Conservation (phyloP, 2,113 vertebrate genomes). For the Cyprinodon brontotheroides region DNA sequence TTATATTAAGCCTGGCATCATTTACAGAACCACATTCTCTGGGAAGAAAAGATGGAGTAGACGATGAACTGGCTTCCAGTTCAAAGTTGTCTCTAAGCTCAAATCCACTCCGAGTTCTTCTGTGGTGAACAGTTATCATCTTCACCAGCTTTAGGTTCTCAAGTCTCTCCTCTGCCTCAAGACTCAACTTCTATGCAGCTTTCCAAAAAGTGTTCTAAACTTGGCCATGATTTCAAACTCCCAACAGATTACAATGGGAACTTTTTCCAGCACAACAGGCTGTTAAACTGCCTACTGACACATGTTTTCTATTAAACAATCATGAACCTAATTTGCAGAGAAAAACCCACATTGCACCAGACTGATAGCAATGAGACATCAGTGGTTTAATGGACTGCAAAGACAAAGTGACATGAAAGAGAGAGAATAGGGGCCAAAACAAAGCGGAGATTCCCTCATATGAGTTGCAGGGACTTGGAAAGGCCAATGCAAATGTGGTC, state of each 20-base stretch:
- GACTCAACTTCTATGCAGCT: slow-evolving; percentile 17
- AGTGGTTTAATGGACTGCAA: slow-evolving; percentile 25
- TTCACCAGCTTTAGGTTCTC: slow-evolving; percentile 28
- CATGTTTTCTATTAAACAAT: slow-evolving; percentile 15
- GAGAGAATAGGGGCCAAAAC: slow-evolving; percentile 21
- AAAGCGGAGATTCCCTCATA: slow-evolving; percentile 12
- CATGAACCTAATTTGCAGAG: slow-evolving; percentile 9
- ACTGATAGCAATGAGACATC: slow-evolving; percentile 24
- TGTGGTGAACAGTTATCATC: slow-evolving; percentile 42
- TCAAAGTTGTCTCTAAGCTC: slow-evolving; percentile 54
- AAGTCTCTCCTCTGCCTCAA: slow-evolving; percentile 11
- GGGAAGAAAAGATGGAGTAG: slow-evolving; percentile 57
- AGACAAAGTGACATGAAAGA: slow-evolving; percentile 12
- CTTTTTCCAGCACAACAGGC: slow-evolving; percentile 8
- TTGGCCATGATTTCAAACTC: slow-evolving; percentile 12
- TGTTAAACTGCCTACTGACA: slow-evolving; percentile 3
- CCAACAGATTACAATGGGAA: slow-evolving; percentile 22
- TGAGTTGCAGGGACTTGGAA: slow-evolving; percentile 18
- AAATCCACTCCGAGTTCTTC: slow-evolving; percentile 51
- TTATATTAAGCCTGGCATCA: slow-evolving; percentile 57
- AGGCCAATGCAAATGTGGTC: slow-evolving; percentile 33
- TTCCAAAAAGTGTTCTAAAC: slow-evolving; percentile 34
- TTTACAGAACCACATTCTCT: slow-evolving; percentile 65
- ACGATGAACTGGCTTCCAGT: slow-evolving; percentile 44
- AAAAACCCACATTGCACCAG: slow-evolving; percentile 8